phyloP scores from a whole-genome alignment of 2,797 vertebrate species.

The Monodelphis domestica region DNA sequence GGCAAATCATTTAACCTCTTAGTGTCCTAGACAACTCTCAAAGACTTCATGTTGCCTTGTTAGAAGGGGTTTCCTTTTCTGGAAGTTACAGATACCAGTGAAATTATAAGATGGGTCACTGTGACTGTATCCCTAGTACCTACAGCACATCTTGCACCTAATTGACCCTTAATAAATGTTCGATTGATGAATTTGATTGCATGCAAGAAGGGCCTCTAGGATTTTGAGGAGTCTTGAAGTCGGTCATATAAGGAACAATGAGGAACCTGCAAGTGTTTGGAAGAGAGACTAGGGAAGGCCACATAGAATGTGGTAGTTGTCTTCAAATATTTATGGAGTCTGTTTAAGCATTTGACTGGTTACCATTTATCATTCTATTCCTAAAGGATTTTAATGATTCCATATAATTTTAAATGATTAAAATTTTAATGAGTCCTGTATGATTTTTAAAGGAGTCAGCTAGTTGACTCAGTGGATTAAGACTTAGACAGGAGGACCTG shows the following conservation, averaged over 20 bases:
- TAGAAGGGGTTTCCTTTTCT: background rate
- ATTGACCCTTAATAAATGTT: background rate
- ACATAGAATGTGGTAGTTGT: background rate
- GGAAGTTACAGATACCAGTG: background rate
- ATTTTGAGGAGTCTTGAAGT: background rate
- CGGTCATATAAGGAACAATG: background rate
- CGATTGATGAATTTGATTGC: background rate
- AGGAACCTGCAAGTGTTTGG: background rate
- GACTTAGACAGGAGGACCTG: too few relatives aligned
- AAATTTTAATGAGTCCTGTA: too few relatives aligned
- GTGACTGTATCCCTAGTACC: background rate
- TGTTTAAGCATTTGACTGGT: too few relatives aligned
- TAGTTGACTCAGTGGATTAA: too few relatives aligned
- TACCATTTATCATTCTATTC: too few relatives aligned
- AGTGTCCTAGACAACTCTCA: background rate
- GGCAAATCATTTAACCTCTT: background rate
- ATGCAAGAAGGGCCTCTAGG: background rate
- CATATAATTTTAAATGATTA: background rate
- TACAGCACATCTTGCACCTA: background rate
- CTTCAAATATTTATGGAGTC: background rate
- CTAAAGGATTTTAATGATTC: background rate
- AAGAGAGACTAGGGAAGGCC: background rate
- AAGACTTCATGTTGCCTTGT: background rate
- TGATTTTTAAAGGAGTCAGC: too few relatives aligned
- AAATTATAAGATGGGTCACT: background rate